phyloP scores from a whole-genome alignment of 2,113 vertebrate genomes.

The Sebastes fasciatus region DNA sequence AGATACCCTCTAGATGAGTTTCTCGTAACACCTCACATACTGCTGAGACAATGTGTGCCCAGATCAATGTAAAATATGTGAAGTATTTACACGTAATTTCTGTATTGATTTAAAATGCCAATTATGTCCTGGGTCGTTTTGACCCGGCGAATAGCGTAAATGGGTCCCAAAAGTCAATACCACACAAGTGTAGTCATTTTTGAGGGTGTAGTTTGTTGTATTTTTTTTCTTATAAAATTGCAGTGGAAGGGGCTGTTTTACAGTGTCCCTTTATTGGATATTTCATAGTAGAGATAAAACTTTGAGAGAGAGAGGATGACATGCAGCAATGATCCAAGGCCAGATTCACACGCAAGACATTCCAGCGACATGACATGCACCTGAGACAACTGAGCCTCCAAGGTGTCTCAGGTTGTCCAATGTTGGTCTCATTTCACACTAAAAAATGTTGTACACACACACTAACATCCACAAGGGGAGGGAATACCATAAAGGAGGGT shows the following conservation, averaged over 20 bases:
- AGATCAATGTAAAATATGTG: not conserved
- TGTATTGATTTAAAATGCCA: not conserved
- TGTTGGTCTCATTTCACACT: slow-evolving; percentile 20
- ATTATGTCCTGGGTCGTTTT: not conserved
- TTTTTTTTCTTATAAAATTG: not conserved
- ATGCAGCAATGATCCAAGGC: slow-evolving; percentile 20
- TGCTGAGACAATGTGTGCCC: not conserved
- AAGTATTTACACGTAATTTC: not conserved
- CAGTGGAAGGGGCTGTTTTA: not conserved
- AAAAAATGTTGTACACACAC: not conserved
- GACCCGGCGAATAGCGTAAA: not conserved
- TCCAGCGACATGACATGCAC: slow-evolving; percentile 28
- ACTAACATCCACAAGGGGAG: not conserved
- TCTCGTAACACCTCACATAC: not conserved
- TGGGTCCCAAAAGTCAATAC: not conserved
- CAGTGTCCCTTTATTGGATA: not conserved
- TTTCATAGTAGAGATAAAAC: slow-evolving; percentile 13
- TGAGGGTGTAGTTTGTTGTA: not conserved
- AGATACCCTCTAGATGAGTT: not conserved
- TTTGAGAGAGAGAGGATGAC: not conserved
- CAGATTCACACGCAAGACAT: slow-evolving; percentile 17
- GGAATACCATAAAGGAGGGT: slow-evolving; percentile 13
- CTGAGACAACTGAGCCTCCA: slow-evolving; percentile 30
- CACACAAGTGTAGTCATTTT: not conserved
- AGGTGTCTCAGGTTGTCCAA: slow-evolving; percentile 5